A percentile compares a stretch with the other conserved stretches of the same genome.
Evolutionary conservation across 2,113 vertebrate species (phyloP).

Genomic region (Labrus mixtus): DNA sequence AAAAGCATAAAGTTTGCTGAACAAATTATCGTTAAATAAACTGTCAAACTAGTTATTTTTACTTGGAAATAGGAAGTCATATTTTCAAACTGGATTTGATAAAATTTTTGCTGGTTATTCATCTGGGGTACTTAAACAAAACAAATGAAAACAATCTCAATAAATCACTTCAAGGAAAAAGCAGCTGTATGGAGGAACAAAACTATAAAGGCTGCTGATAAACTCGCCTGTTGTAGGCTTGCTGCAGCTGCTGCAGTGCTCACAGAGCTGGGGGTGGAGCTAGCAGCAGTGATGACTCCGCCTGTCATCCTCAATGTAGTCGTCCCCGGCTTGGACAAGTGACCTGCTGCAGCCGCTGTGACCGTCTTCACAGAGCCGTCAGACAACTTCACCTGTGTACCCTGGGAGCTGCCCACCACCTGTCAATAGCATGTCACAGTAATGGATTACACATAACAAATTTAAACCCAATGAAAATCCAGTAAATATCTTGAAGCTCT

Average conservation of each 20-base stretch:
- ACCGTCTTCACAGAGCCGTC: slow-evolving; percentile 92
- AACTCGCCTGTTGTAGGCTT: slow-evolving; percentile 76
- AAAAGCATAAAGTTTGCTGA: too few species aligned
- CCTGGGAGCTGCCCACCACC: slow-evolving; percentile 88
- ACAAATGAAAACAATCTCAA: too few species aligned
- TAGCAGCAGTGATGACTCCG: slow-evolving; percentile 91
- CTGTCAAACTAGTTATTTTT: too few species aligned
- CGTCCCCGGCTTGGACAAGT: slow-evolving; percentile 93
- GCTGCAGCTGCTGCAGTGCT: slow-evolving; percentile 79
- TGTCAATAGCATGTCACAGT: slow-evolving; percentile 57
- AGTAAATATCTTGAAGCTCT: too few species aligned
- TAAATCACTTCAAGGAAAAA: too few species aligned
- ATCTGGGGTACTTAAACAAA: too few species aligned
- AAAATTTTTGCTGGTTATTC: too few species aligned
- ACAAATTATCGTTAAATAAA: too few species aligned
- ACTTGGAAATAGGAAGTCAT: too few species aligned
- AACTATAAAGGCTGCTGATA: neutral
- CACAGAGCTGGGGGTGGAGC: slow-evolving; percentile 84
- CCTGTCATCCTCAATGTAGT: slow-evolving; percentile 94
- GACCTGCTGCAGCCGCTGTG: slow-evolving; percentile 83
- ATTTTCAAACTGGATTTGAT: too few species aligned
- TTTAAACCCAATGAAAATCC: neutral
- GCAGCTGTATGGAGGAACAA: neutral
- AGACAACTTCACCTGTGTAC: slow-evolving; percentile 92
- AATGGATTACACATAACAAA: neutral